Base-by-base conservation (phyloP, 2,113 vertebrate genomes). In the Quiscalus mexicanus region DNA sequence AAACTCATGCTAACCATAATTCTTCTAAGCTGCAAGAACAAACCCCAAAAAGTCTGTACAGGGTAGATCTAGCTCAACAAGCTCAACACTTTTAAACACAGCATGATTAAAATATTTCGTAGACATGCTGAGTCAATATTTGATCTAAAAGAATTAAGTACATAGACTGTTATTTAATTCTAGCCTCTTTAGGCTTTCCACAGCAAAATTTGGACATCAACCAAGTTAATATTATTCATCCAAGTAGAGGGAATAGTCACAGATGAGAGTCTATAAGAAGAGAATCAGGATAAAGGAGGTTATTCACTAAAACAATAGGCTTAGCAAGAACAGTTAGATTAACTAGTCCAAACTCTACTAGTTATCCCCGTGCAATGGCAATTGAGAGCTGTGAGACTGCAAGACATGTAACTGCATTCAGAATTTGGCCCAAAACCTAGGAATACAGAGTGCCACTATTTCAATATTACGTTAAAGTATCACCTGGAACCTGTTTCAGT, bases 391-490 rank as follows among this genome's bases (percentile, higher is more conserved):
- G 84, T 58, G 80, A 94, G 68, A 74, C 69, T 71, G 80, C 89
- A 91, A 94, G 60, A 60, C 64, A 87, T 39, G 55, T 42, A 95
- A 91, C 50, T 41, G 75, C 22, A 18, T 42, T n/a, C 59, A 88
- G 64, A 88, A 42, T 62, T n/a, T 67, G 80, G 52, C 62, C 65
- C 71, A 20, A 71, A 90, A 33, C 14, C 12, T 5, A 65, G 93
- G 95, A 95, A 97, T 59, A 83, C 90, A 97, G 95, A 87, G 94
- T 96, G 90, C 95, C 93, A 97, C 95, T 90, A 97, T 95, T 95
- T 64, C 4, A 2, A 30, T 60, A 47, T 21, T 19, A 44, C 1
- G 5, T 59, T 70, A 53, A 94, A 91, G 49, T 21, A 77, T 21
- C 5, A 4, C 25, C 65, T 45, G 42, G 28, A 94, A 65, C 9